A percentile compares a stretch with the other conserved stretches of the same genome.
Evolutionary conservation across 2,113 vertebrate genomes (phyloP).

Genomic region (Ceratotherium simum): DNA sequence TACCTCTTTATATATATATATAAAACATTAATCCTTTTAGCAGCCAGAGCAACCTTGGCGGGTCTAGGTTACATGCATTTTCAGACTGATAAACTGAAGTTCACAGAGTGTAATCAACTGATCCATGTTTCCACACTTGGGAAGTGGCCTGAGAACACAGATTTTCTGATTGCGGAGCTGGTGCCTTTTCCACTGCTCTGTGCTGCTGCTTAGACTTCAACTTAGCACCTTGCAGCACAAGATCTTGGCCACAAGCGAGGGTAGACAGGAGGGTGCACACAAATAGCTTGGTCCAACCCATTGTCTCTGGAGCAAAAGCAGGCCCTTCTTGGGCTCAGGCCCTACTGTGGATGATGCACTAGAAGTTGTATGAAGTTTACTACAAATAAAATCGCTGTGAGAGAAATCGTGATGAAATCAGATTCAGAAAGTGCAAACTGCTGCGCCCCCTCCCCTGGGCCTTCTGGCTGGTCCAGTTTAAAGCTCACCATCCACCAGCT

Average conservation of each 20-base stretch:
- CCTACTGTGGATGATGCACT: background rate
- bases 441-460: fast-evolving
- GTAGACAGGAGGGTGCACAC: background rate
- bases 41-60: background rate
- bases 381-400: background rate
- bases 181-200: background rate
- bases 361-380: background rate
- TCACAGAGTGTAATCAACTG: background rate
- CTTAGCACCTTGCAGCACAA: background rate
- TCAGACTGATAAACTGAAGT: background rate
- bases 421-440: background rate
- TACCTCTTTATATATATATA: background rate
- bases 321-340: background rate
- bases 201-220: background rate
- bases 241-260: background rate
- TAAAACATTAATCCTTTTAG: background rate
- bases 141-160: background rate
- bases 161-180: background rate
- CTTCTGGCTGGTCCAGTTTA: background rate
- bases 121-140: background rate
- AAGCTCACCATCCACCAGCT: fast-evolving
- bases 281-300: background rate
- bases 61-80: background rate
- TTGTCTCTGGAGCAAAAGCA: background rate
- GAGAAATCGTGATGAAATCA: background rate